phyloP scores from a whole-genome alignment of 2,113 vertebrate genomes.

The Telmatochromis sp. region DNA sequence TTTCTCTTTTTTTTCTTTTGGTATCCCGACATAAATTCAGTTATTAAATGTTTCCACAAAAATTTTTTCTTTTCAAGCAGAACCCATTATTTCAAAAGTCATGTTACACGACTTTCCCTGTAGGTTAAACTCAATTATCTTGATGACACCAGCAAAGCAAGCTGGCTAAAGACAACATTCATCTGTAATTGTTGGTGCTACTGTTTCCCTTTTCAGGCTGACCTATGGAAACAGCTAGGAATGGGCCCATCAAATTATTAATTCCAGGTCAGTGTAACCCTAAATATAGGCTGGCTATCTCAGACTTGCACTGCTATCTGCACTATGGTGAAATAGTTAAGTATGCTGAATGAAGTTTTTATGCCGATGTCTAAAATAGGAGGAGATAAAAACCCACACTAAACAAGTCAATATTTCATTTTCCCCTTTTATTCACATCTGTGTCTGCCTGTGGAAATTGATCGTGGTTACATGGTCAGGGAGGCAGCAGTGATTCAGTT shows the following conservation, averaged over 20 bases:
- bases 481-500: conserved; percentile 41
- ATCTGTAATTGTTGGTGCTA: conserved; percentile 55
- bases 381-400: conserved; percentile 22
- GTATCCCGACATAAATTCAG: not conserved
- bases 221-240: conserved; percentile 63
- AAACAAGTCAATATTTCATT: conserved; percentile 56
- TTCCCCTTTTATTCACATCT: conserved; percentile 34
- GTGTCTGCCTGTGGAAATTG: conserved; percentile 44
- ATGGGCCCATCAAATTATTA: conserved; percentile 66
- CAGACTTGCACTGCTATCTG: not conserved
- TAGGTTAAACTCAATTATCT: conserved; percentile 56
- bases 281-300: conserved; percentile 44
- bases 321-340: conserved; percentile 19
- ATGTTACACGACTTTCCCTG: conserved; percentile 59
- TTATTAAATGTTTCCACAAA: not conserved
- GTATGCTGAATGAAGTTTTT: conserved; percentile 24
- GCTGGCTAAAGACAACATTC: conserved; percentile 55
- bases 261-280: conserved; percentile 59
- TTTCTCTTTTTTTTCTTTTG: not conserved
- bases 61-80: not conserved
- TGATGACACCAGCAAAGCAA: conserved; percentile 42
- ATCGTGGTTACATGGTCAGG: conserved; percentile 50
- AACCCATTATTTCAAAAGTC: not conserved
- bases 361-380: conserved; percentile 28
- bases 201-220: conserved; percentile 65